Percentiles rank a stretch among this genome's conserved stretches.
Conservation (phyloP, 2,113 vertebrate genomes). For the Xenopus tropicalis region DNA sequence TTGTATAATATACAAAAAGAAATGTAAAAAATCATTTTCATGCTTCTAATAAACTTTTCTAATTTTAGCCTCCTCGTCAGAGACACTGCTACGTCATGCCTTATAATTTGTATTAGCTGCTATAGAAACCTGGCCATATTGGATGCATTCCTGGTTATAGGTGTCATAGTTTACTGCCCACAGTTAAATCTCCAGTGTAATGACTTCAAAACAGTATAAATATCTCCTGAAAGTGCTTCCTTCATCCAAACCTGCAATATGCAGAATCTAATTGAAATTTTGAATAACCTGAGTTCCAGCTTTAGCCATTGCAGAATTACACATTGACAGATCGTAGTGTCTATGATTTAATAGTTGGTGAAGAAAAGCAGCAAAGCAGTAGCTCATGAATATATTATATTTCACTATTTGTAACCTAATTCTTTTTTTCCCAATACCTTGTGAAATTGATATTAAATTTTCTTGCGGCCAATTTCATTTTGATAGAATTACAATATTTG, state of each 20-base stretch:
- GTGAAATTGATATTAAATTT: slow-evolving; percentile 17
- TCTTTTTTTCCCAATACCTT: slow-evolving; percentile 33
- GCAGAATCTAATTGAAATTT: slow-evolving; percentile 37
- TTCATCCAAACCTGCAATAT: slow-evolving; percentile 27
- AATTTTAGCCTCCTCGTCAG: no score
- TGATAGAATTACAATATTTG: slow-evolving; percentile 43
- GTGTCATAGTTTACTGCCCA: not conserved
- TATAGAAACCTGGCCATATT: not conserved
- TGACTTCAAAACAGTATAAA: slow-evolving; percentile 8
- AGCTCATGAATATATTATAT: slow-evolving; percentile 22
- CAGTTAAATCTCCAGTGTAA: not conserved
- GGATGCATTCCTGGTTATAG: not conserved
- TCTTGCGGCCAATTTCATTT: slow-evolving; percentile 35
- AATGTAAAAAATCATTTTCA: no score
- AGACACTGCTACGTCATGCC: no score
- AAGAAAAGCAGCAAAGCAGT: slow-evolving; percentile 22
- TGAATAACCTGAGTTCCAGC: slow-evolving; percentile 20
- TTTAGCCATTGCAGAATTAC: slow-evolving; percentile 18
- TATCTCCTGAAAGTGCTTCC: slow-evolving; percentile 1
- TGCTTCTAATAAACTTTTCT: no score
- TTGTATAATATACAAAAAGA: no score
- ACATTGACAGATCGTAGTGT: slow-evolving; percentile 34
- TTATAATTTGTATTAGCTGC: not conserved
- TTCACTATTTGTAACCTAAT: slow-evolving; percentile 27
- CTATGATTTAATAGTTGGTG: slow-evolving; percentile 36